Percentiles rank a stretch among this genome's conserved stretches.
Evolutionary conservation across 2,797 vertebrate genomes (phyloP).

Genomic region (Sebastes diploproa): DNA sequence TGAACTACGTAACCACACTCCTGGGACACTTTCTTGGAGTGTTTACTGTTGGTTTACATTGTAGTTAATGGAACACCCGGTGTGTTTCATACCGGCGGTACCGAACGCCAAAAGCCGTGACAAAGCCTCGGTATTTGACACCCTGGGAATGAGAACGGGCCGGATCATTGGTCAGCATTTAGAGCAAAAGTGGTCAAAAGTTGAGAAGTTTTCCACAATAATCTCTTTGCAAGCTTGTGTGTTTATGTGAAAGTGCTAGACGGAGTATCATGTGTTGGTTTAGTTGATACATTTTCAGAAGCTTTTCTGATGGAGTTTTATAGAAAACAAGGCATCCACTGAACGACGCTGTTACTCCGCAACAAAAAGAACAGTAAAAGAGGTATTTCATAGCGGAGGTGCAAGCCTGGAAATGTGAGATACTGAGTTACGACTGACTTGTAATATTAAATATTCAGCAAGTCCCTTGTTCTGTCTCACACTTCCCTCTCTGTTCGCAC

Average conservation of each 20-base stretch:
- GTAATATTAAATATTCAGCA: slow-evolving; percentile 9
- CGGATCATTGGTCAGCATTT: background rate
- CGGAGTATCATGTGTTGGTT: background rate
- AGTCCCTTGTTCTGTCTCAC: background rate
- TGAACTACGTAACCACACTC: fast-evolving
- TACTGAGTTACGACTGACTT: background rate
- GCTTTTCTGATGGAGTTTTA: background rate
- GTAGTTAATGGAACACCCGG: too few relatives aligned
- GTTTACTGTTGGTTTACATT: too few relatives aligned
- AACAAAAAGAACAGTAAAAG: background rate
- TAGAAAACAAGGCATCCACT: background rate
- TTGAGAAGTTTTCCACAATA: background rate
- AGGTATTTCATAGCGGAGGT: background rate
- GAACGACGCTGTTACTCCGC: background rate
- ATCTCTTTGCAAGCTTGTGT: background rate
- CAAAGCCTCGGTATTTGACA: too few relatives aligned
- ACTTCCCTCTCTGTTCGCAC: background rate
- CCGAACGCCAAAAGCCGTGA: too few relatives aligned
- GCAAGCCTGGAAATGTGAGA: slow-evolving; percentile 5
- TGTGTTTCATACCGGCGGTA: too few relatives aligned
- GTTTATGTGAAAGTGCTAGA: background rate
- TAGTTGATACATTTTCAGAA: background rate
- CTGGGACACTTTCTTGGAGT: fast-evolving
- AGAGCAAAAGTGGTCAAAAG: background rate
- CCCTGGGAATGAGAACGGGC: too few relatives aligned